These are phyloP conservation scores for Phenacoccus solenopsis DNA, from an alignment of 1,140 invertebrate genomes.

Conservation along the genomic window DNA sequence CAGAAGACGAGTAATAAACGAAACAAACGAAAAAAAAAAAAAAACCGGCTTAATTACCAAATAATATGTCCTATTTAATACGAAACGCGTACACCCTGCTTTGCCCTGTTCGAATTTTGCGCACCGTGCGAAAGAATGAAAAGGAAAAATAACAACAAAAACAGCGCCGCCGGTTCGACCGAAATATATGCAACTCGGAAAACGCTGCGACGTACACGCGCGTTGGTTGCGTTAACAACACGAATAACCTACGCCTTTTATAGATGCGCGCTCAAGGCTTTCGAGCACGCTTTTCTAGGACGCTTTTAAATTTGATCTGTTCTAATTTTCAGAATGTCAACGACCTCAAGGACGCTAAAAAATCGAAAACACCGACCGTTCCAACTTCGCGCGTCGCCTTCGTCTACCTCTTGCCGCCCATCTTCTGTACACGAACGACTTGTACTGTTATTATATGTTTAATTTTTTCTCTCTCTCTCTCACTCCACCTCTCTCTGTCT, in stretches of 20 bases:
- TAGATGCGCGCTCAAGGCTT: neutral
- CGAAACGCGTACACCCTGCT: neutral
- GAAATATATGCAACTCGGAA: neutral
- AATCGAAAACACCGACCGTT: neutral
- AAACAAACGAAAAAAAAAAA: no score
- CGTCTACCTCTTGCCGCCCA: neutral
- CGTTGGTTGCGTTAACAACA: neutral
- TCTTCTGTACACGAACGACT: no score
- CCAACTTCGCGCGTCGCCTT: neutral
- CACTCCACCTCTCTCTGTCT: no score
- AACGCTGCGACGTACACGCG: neutral
- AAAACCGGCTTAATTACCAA: neutral
- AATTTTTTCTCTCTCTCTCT: no score
- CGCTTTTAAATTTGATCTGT: conserved; percentile 2
- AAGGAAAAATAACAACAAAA: neutral
- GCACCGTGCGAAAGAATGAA: neutral
- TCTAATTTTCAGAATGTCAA: conserved; percentile 3
- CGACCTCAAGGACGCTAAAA: conserved; percentile 1
- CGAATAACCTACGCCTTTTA: neutral
- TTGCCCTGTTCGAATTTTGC: no score
- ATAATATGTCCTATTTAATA: neutral
- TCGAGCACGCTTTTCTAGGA: neutral
- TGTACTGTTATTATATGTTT: no score
- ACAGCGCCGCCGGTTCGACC: neutral
- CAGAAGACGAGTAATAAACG: no score